Percentiles rank a stretch among this genome's conserved stretches.
Conservation (phyloP, 2,113 vertebrate species). For the Zapornia atra region DNA sequence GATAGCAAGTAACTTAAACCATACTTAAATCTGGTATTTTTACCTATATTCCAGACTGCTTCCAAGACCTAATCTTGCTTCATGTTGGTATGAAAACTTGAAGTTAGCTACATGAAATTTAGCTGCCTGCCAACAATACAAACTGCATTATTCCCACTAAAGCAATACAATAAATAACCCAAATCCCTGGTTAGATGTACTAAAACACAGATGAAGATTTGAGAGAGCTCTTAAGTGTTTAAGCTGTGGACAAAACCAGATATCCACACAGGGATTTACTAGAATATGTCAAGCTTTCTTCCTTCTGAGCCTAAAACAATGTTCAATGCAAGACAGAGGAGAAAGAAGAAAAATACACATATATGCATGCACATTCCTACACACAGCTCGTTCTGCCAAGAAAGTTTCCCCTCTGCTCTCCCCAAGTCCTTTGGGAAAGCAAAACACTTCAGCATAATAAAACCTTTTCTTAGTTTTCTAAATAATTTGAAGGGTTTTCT, state of each 20-base stretch:
- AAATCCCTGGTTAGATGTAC: not conserved
- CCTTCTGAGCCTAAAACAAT: not conserved
- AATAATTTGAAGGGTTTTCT: not conserved
- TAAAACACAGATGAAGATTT: not conserved
- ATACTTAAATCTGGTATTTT: not conserved
- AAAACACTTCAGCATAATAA: not conserved
- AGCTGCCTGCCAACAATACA: not conserved
- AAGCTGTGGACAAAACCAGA: not conserved
- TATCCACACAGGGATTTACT: not conserved
- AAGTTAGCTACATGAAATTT: not conserved
- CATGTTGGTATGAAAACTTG: not conserved
- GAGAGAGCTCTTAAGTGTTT: not conserved
- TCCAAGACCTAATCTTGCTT: not conserved
- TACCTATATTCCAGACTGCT: not conserved
- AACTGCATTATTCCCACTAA: not conserved
- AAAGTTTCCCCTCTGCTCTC: not conserved
- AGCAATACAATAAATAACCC: not conserved
- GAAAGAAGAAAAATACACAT: fast-evolving
- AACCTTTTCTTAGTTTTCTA: not conserved
- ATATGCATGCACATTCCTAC: not conserved
- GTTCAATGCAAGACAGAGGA: not conserved
- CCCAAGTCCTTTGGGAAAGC: not conserved
- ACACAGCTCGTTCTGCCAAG: not conserved
- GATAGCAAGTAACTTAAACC: not conserved
- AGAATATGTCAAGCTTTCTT: not conserved